These are phyloP conservation scores for Cephus nigrinus DNA, from an alignment of 2,888 invertebrate genomes.

Conservation along the genomic window DNA sequence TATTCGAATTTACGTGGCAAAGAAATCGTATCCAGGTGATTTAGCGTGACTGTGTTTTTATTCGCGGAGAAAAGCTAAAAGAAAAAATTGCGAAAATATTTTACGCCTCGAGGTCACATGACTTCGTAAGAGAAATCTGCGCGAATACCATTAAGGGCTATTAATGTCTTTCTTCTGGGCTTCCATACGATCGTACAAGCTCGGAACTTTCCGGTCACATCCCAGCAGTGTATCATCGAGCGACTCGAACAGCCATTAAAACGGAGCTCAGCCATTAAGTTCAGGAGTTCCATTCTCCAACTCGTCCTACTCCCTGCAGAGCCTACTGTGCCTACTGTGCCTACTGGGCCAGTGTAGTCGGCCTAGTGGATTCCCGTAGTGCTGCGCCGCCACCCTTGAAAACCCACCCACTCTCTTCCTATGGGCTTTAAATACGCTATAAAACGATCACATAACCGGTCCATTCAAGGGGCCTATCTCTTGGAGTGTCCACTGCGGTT, in stretches of 20 bases:
- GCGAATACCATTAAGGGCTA: neutral
- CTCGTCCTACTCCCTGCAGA: neutral
- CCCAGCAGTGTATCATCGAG: slow-evolving; percentile 17
- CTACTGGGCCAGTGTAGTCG: neutral
- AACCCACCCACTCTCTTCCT: slow-evolving; percentile 5
- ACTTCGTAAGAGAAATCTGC: neutral
- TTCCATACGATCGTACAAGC: neutral
- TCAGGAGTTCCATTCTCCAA: slow-evolving; percentile 4
- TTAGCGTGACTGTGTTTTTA: neutral
- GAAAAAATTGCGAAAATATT: neutral
- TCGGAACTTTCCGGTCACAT: slow-evolving; percentile 15
- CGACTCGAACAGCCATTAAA: slow-evolving; percentile 34
- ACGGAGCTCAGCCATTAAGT: slow-evolving; percentile 39
- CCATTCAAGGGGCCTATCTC: slow-evolving; percentile 17
- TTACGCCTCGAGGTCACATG: neutral
- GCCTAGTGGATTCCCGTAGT: neutral
- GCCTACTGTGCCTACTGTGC: neutral
- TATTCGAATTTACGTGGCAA: neutral
- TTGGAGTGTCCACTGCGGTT: slow-evolving; percentile 23
- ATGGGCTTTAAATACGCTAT: slow-evolving; percentile 24
- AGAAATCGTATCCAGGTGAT: neutral
- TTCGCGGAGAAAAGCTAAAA: too few relatives aligned
- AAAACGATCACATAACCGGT: slow-evolving; percentile 24
- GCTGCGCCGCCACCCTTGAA: neutral
- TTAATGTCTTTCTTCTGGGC: neutral